Base-by-base conservation (phyloP, 2,888 invertebrate species). In the Caradrina kadenii region DNA sequence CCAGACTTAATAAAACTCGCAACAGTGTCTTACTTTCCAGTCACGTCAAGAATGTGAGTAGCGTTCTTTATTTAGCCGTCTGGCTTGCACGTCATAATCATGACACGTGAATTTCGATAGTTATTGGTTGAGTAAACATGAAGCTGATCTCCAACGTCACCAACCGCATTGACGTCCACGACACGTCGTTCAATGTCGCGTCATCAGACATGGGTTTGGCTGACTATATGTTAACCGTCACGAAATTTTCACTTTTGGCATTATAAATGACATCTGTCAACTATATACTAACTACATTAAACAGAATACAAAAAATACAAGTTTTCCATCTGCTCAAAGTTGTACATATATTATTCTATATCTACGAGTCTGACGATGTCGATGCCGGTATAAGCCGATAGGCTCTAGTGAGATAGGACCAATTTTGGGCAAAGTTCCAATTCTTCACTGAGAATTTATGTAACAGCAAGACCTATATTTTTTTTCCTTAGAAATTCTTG, bases 141-240 rank as follows among this genome's bases (percentile, higher is more conserved):
- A 65, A 79, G 50, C 65, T 80, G 76, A 76, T 78, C 73, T 68
- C 48, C 49, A 79, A 76, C 89, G 90, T 89, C 89, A 90, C 75
- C 66, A 65, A 82, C 72, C 74, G 73, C 80, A 84, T 87, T 87
- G 88, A 89, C 89, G 90, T 88, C 79, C 79, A 81, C 62, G 60
- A 76, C 79, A 77, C 86, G 84, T 87, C 84, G 85, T 85, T 80
- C 70, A 73, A 67, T 39, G 59, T 67, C 72, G 84, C 90, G 90
- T 88, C 87, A 90, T 79, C 59, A 73, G 73, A 79, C 73, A 73
- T 67, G 60, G 80, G 70, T 69, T 77, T 70, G 76, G 73, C 63
- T 76, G 31, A 69, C 63, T 48, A 55, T 70, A 45, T 82, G 79
- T 78, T 59, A 68, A 63, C 70, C 69, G 76, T 69, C 81, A 79